Base-by-base conservation (phyloP, 2,113 vertebrate genomes). In the Etia nguti region DNA sequence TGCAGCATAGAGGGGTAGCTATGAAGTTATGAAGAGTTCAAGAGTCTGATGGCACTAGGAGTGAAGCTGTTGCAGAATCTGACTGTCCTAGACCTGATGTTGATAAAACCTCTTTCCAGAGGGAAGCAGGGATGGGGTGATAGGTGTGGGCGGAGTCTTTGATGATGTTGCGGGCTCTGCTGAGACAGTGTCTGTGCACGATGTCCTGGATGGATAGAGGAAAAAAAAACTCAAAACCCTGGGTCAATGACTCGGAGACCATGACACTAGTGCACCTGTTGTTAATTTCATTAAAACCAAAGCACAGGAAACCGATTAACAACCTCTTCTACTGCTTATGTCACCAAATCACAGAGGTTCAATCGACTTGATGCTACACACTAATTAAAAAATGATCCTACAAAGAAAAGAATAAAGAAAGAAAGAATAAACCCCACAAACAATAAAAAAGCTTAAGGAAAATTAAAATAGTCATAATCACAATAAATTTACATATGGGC, bases 131-230 rank as follows among this genome's bases (percentile, higher is more conserved):
- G 34, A 38, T 65, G 20, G 20, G 60, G 60, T 65, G 34, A 65
- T 38, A 6, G 4, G 60, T 2, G 0, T 10, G 1, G 59, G 34
- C 0, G 0, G 59, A 36, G 4, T 36, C 59, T 12, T 62, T 62
- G 31, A 36, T 62, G 31, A 62, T 62, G 59, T 62, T 36, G 11
- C 18, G 0, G 59, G 31, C 36, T 62, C 31, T 62, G 18, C 31
- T 62, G 59, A 36, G 59, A 62, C 10, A 57, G 56, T 1, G 7
- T 57, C 55, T 57, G 0, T 2, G 24, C 24, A 57, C 0, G 7
- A 29, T 13, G 3, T 59, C 24, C 56, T 59, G 56, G 24, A 59
- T 16, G 0, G 56, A 59, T 59, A 4, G 1, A 29, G 29, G 56
- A 59, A 15, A 29, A 31, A n/a, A n/a, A n/a, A n/a, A n/a, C n/a